Evolutionary conservation across 2,797 vertebrate genomes (phyloP).

Genomic region (Sitta carolinensis): DNA sequence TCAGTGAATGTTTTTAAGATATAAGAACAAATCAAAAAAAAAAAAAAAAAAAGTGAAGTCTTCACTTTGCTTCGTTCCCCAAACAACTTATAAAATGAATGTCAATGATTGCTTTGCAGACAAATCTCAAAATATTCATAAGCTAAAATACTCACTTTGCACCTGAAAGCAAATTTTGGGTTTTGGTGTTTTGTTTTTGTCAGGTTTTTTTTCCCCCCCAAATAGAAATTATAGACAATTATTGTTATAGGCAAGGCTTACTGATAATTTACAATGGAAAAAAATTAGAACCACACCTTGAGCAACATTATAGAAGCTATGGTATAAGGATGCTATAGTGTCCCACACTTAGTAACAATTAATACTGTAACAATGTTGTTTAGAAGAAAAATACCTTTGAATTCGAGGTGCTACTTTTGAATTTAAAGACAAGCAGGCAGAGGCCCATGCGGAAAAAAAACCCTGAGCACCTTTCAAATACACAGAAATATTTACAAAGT

Average conservation of each 20-base stretch:
- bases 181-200: not conserved
- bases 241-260: not conserved
- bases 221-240: not conserved
- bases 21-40: not conserved
- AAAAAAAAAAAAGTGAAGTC: not conserved
- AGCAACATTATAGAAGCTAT: not conserved
- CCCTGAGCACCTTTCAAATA: not conserved
- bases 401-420: too few species aligned
- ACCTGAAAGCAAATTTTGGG: not conserved
- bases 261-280: not conserved
- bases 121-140: not conserved
- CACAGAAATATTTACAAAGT: not conserved
- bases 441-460: not conserved
- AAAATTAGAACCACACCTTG: not conserved
- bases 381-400: not conserved
- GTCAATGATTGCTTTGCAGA: not conserved
- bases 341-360: not conserved
- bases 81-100: not conserved
- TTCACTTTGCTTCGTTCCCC: not conserved
- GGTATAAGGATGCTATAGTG: not conserved
- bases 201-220: too few species aligned
- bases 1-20: not conserved
- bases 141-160: not conserved
- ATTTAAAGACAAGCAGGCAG: not conserved
- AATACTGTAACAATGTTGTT: fast-evolving